These are phyloP conservation scores for Chaenogobius annularis DNA, from an alignment of 2,113 vertebrate genomes.

Conservation along the genomic window DNA sequence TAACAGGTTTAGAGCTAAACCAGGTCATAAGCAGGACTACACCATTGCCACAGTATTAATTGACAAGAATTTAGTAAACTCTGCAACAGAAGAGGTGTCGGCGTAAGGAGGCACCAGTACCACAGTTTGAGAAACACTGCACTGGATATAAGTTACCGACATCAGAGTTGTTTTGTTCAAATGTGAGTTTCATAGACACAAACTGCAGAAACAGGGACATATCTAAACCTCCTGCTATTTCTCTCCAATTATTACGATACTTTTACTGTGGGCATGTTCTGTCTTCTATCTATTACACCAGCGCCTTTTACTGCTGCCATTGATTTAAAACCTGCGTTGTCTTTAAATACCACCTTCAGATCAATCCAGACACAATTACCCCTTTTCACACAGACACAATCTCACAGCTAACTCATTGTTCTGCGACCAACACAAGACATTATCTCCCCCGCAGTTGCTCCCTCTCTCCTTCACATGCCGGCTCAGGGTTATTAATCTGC, in stretches of 20 bases:
- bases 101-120: too few relatives aligned
- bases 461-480: constrained; percentile 37
- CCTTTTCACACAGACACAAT: constrained; percentile 32
- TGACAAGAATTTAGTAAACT: too few relatives aligned
- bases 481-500: constrained; percentile 75
- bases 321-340: constrained; percentile 36
- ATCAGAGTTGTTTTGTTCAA: too few relatives aligned
- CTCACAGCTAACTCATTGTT: constrained; percentile 64
- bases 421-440: constrained; percentile 54
- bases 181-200: not conserved
- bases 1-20: too few relatives aligned
- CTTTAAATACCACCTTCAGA: constrained; percentile 15
- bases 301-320: constrained; percentile 28
- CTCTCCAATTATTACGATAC: not conserved
- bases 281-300: constrained; percentile 29
- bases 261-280: constrained; percentile 13
- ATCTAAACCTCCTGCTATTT: too few relatives aligned
- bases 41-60: too few relatives aligned
- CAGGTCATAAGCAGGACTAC: too few relatives aligned
- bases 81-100: too few relatives aligned
- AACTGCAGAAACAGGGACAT: not conserved
- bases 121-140: not conserved
- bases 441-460: constrained; percentile 67
- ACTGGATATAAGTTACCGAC: not conserved
- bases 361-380: constrained; percentile 16